Conservation (phyloP, 2,797 vertebrate species). For the Acipenser transmontanus region DNA sequence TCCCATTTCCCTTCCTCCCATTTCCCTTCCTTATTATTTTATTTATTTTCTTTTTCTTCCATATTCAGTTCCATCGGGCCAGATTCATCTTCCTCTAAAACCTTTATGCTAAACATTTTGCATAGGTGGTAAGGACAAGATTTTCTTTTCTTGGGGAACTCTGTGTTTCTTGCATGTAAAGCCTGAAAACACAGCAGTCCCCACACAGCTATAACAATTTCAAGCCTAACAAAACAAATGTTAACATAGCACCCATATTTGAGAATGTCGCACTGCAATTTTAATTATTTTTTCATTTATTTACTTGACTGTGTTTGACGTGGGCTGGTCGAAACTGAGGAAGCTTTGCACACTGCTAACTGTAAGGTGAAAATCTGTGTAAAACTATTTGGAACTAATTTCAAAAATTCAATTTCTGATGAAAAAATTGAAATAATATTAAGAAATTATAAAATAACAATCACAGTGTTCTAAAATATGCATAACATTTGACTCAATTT, state of each 20-base stretch:
- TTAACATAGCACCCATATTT: conserved; percentile 70
- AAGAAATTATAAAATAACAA: no score
- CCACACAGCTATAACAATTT: conserved; percentile 44
- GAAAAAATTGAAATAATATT: no score
- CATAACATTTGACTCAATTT: no score
- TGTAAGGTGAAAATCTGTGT: no score
- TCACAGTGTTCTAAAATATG: no score
- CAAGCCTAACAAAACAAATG: conserved; percentile 34
- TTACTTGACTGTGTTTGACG: no score
- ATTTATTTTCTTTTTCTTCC: conserved; percentile 56
- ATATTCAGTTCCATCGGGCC: conserved; percentile 78
- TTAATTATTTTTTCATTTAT: conserved; percentile 8
- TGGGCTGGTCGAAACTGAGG: no score
- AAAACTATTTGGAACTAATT: no score
- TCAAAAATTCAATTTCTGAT: no score
- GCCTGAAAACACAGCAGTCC: conserved; percentile 23
- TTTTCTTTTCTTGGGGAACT: conserved; percentile 39
- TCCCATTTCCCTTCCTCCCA: conserved; percentile 40
- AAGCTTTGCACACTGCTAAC: no score
- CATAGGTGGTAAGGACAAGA: conserved; percentile 80
- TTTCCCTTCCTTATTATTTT: conserved; percentile 44
- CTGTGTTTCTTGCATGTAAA: conserved; percentile 13
- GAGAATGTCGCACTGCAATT: conserved; percentile 74
- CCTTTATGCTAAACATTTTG: conserved; percentile 82
- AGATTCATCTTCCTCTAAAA: conserved; percentile 79